phyloP scores from a whole-genome alignment of 1,140 invertebrate genomes.

The Pseudomyrmex dendroicus region DNA sequence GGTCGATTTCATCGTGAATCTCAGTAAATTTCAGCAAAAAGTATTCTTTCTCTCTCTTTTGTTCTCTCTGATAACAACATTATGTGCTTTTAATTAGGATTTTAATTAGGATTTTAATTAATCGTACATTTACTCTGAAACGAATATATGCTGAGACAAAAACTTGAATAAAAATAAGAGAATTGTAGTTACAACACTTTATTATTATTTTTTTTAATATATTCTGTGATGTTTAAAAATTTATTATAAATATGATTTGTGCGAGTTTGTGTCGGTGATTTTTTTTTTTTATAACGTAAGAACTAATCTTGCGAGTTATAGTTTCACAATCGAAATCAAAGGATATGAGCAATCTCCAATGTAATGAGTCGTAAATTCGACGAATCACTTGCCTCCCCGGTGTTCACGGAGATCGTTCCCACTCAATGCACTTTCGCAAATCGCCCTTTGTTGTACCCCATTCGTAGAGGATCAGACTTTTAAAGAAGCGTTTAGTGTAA shows the following conservation, averaged over 20 bases:
- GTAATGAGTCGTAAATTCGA: slow-evolving; percentile 55
- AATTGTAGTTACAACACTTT: not conserved
- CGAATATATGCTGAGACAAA: not conserved
- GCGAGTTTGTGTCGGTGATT: no score
- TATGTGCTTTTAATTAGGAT: slow-evolving; percentile 35
- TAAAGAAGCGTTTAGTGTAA: slow-evolving; percentile 59
- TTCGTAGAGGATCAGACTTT: slow-evolving; percentile 49
- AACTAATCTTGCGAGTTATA: not conserved
- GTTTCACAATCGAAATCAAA: slow-evolving; percentile 16
- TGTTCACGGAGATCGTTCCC: slow-evolving; percentile 35
- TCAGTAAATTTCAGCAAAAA: not conserved
- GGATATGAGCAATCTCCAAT: slow-evolving; percentile 37
- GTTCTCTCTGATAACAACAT: not conserved
- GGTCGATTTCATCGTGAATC: not conserved
- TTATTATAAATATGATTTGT: no score
- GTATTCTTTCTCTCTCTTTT: not conserved
- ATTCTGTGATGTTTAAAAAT: not conserved
- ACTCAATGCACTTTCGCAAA: slow-evolving; percentile 49
- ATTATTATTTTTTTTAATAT: not conserved
- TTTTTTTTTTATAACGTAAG: not conserved
- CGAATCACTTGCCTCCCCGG: slow-evolving; percentile 20
- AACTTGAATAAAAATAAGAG: not conserved
- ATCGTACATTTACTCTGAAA: not conserved
- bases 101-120: slow-evolving; percentile 38
- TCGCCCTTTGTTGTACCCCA: slow-evolving; percentile 43